These are phyloP conservation scores for Metalampra italica DNA, from an alignment of 2,888 invertebrate species.

Conservation along the genomic window DNA sequence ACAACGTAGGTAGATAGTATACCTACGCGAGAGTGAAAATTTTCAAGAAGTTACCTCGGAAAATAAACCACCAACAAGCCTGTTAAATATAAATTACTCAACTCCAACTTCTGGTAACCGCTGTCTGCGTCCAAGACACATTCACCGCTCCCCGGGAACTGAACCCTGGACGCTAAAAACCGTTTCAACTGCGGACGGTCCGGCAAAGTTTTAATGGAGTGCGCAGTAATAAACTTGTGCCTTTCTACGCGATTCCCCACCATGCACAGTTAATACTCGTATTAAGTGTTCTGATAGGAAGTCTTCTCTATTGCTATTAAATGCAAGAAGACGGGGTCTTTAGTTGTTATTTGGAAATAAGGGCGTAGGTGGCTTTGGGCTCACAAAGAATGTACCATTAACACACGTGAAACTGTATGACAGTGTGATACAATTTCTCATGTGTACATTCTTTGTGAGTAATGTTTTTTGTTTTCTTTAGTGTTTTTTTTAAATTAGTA, in stretches of 20 bases:
- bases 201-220: conserved; percentile 60
- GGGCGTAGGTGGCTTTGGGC: too few relatives aligned
- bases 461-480: too few relatives aligned
- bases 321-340: too few relatives aligned
- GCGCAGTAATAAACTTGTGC: conserved; percentile 39
- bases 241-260: conserved; percentile 14
- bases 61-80: conserved; percentile 5
- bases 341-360: too few relatives aligned
- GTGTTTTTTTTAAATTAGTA: too few relatives aligned
- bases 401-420: too few relatives aligned
- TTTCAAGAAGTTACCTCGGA: not conserved
- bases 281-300: too few relatives aligned
- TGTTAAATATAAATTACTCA: conserved; percentile 16
- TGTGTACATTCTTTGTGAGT: too few relatives aligned
- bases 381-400: too few relatives aligned
- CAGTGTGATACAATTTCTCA: too few relatives aligned
- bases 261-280: conserved; percentile 14
- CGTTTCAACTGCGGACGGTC: conserved; percentile 17
- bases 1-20: too few relatives aligned
- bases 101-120: conserved; percentile 5
- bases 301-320: too few relatives aligned
- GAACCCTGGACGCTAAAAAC: conserved; percentile 16
- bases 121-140: conserved; percentile 6
- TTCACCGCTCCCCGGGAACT: conserved; percentile 5
- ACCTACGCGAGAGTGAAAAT: not conserved